Evolutionary conservation across 2,888 invertebrate species (phyloP), one percentile per base, ranked within the genome.

Genomic region (Lycaena phlaeas): DNA sequence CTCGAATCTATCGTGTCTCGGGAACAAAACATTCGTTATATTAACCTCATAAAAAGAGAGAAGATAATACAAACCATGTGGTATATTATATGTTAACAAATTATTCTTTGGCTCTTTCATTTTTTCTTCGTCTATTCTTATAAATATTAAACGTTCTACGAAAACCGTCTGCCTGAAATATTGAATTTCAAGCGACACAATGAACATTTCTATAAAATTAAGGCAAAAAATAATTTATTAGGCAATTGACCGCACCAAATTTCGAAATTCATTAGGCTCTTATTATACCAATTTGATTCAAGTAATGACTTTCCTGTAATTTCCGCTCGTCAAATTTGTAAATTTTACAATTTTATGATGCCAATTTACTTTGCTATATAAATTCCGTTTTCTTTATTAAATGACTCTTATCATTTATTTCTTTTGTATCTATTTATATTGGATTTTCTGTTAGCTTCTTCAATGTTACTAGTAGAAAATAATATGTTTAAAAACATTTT

Each of bases 261-360:
- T 34, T 34, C 18, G 22, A 34, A 34, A 34, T 34, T 34, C 34
- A 34, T 34, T 34, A 22, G 34, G 12, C 34, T 34, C 34, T 22
- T 22, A 34, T 34, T 34, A 34, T 4, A 22, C 9, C 22, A 22
- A 34, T 22, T 34, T 34, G 22, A 12, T 18, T 18, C 34, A 18
- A 18, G 18, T 12, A 34, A 34, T 22, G 34, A 34, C 34, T 34
- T 22, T 22, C 34, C 34, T 11, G 34, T 11, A 14, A 34, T 34
- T 34, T 34, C 22, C 34, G 22, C 5, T 5, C 34, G 34, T 12
- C 34, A 18, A 22, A 34, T 34, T 34, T 34, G 17, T 11, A 22
- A 34, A 34, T 34, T 34, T 34, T 34, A n/a, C 18, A 34, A 34
- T 34, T 34, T 22, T 18, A 18, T 9, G 18, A 12, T 22, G 34